Evolutionary conservation across 2,888 invertebrate genomes (phyloP).

Genomic region (Baronia brevicornis): DNA sequence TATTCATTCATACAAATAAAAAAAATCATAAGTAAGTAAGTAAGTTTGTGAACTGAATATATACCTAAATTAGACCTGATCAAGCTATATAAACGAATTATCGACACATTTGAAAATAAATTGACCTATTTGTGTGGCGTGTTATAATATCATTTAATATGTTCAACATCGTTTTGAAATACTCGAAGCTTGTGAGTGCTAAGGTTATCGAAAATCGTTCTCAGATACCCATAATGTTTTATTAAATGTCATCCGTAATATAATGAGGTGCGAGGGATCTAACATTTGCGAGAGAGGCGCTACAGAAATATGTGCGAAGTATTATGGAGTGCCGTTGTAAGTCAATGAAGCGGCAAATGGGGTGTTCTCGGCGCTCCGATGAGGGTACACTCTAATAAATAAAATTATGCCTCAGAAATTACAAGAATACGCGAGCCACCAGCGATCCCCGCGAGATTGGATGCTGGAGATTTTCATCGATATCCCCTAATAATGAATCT

Average conservation of each 20-base stretch:
- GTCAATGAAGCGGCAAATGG: slow-evolving; percentile 75
- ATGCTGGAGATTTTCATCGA: slow-evolving; percentile 66
- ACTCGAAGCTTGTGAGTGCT: slow-evolving; percentile 17
- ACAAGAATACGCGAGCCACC: slow-evolving; percentile 68
- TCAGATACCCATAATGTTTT: slow-evolving; percentile 67
- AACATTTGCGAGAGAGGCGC: slow-evolving; percentile 58
- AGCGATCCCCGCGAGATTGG: slow-evolving; percentile 67
- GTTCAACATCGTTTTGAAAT: slow-evolving; percentile 6
- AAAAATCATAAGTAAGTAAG: too few species aligned
- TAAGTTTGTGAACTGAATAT: too few species aligned
- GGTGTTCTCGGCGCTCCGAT: slow-evolving; percentile 61
- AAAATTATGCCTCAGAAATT: slow-evolving; percentile 75
- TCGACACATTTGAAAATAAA: slow-evolving; percentile 3
- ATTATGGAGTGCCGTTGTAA: slow-evolving; percentile 75
- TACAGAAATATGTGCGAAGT: slow-evolving; percentile 75
- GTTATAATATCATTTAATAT: slow-evolving; percentile 3
- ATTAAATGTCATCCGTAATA: slow-evolving; percentile 74
- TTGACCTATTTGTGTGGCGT: slow-evolving; percentile 4
- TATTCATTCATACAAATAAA: background rate
- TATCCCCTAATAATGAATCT: slow-evolving; percentile 66
- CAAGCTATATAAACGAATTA: slow-evolving; percentile 2
- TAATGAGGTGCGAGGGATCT: slow-evolving; percentile 71
- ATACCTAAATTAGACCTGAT: too few species aligned
- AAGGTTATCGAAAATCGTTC: slow-evolving; percentile 61
- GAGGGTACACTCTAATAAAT: slow-evolving; percentile 72